A percentile compares a stretch with the other conserved stretches of the same genome.
These are phyloP conservation scores for Amazona guildingii DNA, from an alignment of 2,113 vertebrate genomes.

Conservation along the genomic window DNA sequence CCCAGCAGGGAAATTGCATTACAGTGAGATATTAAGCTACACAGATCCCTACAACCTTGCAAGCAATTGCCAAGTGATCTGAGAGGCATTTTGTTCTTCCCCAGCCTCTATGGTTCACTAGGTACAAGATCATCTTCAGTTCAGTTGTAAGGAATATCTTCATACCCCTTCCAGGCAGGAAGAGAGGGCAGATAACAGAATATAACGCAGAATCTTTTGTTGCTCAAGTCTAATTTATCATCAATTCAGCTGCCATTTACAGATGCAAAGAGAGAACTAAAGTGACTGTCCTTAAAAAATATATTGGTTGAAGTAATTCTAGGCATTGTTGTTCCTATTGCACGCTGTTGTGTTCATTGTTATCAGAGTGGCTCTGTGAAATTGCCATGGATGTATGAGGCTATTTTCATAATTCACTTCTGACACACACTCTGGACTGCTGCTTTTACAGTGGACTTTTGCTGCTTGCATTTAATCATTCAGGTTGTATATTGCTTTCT, in stretches of 20 bases:
- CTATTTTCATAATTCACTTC: constrained; percentile 43
- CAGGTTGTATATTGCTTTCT: background rate
- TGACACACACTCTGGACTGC: background rate
- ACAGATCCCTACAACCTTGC: background rate
- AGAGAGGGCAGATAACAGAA: background rate
- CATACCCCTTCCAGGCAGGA: background rate
- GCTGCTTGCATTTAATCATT: background rate
- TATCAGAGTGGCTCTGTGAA: background rate
- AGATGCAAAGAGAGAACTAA: background rate
- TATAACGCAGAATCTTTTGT: background rate
- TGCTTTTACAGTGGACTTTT: background rate
- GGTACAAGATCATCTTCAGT: constrained; percentile 30
- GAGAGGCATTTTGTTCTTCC: background rate
- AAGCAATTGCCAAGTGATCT: background rate
- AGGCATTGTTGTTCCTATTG: constrained; percentile 11
- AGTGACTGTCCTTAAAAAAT: background rate
- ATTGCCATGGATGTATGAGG: background rate
- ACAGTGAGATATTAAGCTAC: background rate
- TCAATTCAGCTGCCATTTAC: background rate
- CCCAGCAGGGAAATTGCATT: constrained; percentile 28
- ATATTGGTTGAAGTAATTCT: background rate
- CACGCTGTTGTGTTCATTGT: background rate
- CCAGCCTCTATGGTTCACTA: background rate
- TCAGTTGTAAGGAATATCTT: constrained; percentile 12
- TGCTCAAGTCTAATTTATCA: background rate